A percentile compares a stretch with the other conserved stretches of the same genome.
Evolutionary conservation across 2,888 invertebrate species (phyloP).

Genomic region (Eurytoma adleriae): DNA sequence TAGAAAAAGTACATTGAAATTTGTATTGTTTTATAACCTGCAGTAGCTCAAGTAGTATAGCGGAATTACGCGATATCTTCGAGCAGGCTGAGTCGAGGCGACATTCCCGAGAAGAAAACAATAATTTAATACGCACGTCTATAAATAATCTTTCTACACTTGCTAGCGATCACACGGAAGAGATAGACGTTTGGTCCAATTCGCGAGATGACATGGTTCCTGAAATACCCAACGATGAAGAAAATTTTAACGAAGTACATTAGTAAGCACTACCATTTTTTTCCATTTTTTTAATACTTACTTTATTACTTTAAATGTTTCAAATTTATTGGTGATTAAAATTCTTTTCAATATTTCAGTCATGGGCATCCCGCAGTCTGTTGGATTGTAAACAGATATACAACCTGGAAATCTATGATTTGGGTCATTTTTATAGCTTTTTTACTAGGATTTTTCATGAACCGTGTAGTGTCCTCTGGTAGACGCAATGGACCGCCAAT

Average conservation of each 20-base stretch:
- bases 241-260: slow-evolving; percentile 34
- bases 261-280: slow-evolving; percentile 35
- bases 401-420: slow-evolving; percentile 63
- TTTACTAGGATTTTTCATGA: slow-evolving; percentile 67
- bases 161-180: slow-evolving; percentile 58
- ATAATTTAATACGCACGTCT: slow-evolving; percentile 60
- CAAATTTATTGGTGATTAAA: neutral
- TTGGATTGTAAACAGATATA: slow-evolving; percentile 51
- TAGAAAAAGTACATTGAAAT: neutral
- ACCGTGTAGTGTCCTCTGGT: slow-evolving; percentile 64
- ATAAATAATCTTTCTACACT: slow-evolving; percentile 48
- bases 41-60: slow-evolving; percentile 68
- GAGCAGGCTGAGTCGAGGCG: slow-evolving; percentile 70
- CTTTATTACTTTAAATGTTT: neutral
- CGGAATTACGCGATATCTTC: slow-evolving; percentile 69
- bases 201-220: slow-evolving; percentile 60
- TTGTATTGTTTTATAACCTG: slow-evolving; percentile 33
- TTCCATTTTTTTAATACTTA: too few species aligned
- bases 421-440: slow-evolving; percentile 66
- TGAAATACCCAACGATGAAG: slow-evolving; percentile 55
- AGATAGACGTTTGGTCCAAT: slow-evolving; percentile 61
- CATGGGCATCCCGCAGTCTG: slow-evolving; percentile 47
- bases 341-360: slow-evolving; percentile 46
- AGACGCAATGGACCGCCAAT: slow-evolving; percentile 60
- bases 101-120: slow-evolving; percentile 69